Conservation (phyloP, 1,140 invertebrate genomes). For the Trachymyrmex cornetzi region DNA sequence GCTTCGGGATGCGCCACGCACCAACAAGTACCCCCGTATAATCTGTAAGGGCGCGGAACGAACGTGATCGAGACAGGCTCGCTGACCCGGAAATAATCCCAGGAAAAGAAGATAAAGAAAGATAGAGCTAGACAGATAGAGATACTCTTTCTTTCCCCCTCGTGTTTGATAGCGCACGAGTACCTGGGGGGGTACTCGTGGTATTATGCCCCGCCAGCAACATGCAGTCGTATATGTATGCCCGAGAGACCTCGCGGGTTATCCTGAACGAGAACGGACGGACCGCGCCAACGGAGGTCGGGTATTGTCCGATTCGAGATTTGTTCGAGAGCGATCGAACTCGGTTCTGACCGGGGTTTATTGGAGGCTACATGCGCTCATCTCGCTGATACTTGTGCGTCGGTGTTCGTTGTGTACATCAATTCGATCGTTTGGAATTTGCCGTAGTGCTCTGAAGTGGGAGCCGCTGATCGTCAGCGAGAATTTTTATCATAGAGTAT, state of each 20-base stretch:
- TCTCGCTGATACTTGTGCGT: slow-evolving; percentile 18
- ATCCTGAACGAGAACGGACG: slow-evolving; percentile 66
- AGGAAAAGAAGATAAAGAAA: slow-evolving; percentile 68
- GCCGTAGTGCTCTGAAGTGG: slow-evolving; percentile 47
- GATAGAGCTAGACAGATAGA: not conserved
- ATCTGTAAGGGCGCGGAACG: slow-evolving; percentile 73
- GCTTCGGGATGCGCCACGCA: slow-evolving; percentile 43
- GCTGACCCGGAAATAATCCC: slow-evolving; percentile 76
- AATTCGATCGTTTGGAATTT: slow-evolving; percentile 37
- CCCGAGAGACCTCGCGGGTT: slow-evolving; percentile 75
- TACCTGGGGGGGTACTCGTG: slow-evolving; percentile 21
- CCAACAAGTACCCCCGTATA: slow-evolving; percentile 63
- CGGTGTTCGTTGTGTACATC: slow-evolving; percentile 45
- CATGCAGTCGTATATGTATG: slow-evolving; percentile 11
- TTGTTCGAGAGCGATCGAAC: slow-evolving; percentile 79
- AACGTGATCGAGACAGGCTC: slow-evolving; percentile 67
- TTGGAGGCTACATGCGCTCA: slow-evolving; percentile 78
- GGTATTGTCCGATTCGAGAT: slow-evolving; percentile 79
- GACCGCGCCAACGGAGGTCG: slow-evolving; percentile 62
- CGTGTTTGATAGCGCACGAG: not conserved
- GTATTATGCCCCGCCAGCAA: not conserved
- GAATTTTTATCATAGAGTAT: slow-evolving; percentile 50
- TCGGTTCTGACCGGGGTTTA: slow-evolving; percentile 78
- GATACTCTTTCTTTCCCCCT: not conserved
- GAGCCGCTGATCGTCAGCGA: slow-evolving; percentile 39